phyloP scores from a whole-genome alignment of 2,113 vertebrate genomes.

The Echinops telfairi region DNA sequence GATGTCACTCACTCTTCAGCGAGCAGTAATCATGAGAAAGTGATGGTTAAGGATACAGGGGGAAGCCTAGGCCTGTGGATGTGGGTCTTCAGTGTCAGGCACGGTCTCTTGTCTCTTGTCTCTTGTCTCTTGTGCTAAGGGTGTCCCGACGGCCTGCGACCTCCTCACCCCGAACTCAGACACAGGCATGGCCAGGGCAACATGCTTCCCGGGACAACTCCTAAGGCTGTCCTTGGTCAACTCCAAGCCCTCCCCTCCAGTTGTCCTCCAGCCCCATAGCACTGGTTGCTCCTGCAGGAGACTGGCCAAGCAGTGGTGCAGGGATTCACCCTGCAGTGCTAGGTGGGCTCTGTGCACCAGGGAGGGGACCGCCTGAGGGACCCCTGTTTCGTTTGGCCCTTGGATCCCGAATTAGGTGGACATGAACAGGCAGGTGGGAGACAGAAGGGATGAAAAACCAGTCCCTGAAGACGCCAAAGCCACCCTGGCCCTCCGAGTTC shows the following conservation, averaged over 20 bases:
- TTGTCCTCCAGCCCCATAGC: not conserved
- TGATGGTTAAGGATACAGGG: no score
- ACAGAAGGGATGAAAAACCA: not conserved
- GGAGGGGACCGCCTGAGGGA: not conserved
- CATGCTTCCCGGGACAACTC: not conserved
- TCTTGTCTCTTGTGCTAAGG: not conserved
- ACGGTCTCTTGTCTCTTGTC: accelerated
- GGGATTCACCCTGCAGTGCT: not conserved
- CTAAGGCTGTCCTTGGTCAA: not conserved
- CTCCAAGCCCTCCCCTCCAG: not conserved
- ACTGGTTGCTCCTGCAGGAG: not conserved
- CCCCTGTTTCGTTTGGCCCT: slow-evolving; percentile 62
- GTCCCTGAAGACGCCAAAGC: slow-evolving; percentile 11
- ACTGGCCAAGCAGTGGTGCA: not conserved
- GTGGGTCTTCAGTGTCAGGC: not conserved
- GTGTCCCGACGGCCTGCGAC: not conserved
- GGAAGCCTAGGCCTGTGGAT: not conserved
- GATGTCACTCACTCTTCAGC: not conserved
- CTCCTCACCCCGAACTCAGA: not conserved
- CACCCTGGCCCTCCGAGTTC: slow-evolving; percentile 20
- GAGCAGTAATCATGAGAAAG: no score
- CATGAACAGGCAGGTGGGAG: not conserved
- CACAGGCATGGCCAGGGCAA: not conserved
- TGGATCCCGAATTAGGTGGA: slow-evolving; percentile 69
- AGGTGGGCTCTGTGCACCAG: not conserved